Percentiles rank a stretch among this genome's conserved stretches.
Conservation (phyloP, 1,140 invertebrate genomes). For the Meloidogyne chitwoodi region DNA sequence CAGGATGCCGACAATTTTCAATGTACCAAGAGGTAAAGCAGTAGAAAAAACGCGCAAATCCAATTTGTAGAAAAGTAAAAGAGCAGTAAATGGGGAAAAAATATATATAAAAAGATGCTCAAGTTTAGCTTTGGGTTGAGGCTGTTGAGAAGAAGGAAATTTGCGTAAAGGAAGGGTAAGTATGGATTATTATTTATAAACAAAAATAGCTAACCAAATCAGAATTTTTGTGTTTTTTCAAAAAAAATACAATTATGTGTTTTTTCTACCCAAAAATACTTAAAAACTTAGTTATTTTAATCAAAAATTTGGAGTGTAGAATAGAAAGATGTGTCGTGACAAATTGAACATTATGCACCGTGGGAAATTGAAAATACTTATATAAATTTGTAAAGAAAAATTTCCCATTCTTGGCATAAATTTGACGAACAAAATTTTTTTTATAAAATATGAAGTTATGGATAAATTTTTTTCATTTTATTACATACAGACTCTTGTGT, state of each 20-base stretch:
- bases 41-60: slow-evolving; percentile 14
- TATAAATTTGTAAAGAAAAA: background rate
- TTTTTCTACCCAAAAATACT: background rate
- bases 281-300: background rate
- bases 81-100: background rate
- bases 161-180: background rate
- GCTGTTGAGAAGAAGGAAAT: background rate
- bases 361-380: background rate
- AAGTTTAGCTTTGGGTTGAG: background rate
- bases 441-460: background rate
- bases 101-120: background rate
- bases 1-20: slow-evolving; percentile 13
- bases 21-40: background rate
- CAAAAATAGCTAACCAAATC: no score
- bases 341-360: background rate
- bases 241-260: background rate
- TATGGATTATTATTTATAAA: no score
- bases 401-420: background rate
- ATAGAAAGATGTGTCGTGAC: background rate
- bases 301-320: background rate
- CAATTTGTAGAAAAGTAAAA: slow-evolving; percentile 13
- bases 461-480: background rate
- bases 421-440: background rate
- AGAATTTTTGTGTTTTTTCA: background rate
- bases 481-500: background rate